phyloP scores from a whole-genome alignment of 2,113 vertebrate genomes.

The Mus pahari region DNA sequence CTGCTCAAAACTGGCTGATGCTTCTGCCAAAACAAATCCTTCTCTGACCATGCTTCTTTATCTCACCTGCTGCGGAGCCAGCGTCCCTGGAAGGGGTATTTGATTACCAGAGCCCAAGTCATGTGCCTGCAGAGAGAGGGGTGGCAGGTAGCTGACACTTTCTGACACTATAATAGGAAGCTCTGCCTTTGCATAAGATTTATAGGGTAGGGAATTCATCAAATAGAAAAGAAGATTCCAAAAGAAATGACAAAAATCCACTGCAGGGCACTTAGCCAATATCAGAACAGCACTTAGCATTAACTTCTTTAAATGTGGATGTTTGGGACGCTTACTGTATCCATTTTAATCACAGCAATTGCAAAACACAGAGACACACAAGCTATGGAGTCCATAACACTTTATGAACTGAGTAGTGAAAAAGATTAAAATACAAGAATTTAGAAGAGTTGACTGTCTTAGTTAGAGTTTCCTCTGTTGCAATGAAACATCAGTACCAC shows the following conservation, averaged over 20 bases:
- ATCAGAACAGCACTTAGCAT: conserved; percentile 19
- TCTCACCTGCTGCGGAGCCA: not conserved
- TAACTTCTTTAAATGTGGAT: conserved; percentile 36
- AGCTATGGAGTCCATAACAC: not conserved
- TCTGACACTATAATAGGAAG: not conserved
- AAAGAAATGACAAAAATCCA: not conserved
- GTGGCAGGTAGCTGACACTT: not conserved
- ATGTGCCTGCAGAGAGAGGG: not conserved
- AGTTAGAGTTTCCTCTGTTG: not conserved
- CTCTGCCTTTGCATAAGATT: not conserved
- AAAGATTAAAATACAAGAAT: conserved; percentile 28
- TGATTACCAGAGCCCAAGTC: not conserved
- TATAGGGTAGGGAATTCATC: conserved; percentile 30
- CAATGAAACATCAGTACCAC: not conserved
- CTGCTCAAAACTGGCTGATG: not conserved
- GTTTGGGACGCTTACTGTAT: conserved; percentile 3
- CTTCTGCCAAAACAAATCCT: not conserved
- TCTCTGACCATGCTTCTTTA: not conserved
- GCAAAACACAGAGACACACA: conserved; percentile 29
- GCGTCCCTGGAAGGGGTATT: not conserved
- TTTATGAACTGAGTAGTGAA: not conserved
- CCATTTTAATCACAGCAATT: conserved; percentile 25
- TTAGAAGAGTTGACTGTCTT: not conserved
- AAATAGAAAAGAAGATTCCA: conserved; percentile 16
- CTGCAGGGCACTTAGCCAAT: not conserved